Evolutionary conservation across 2,888 invertebrate genomes (phyloP), one percentile per base, ranked within the genome.

Genomic region (Ennomos erosarius): DNA sequence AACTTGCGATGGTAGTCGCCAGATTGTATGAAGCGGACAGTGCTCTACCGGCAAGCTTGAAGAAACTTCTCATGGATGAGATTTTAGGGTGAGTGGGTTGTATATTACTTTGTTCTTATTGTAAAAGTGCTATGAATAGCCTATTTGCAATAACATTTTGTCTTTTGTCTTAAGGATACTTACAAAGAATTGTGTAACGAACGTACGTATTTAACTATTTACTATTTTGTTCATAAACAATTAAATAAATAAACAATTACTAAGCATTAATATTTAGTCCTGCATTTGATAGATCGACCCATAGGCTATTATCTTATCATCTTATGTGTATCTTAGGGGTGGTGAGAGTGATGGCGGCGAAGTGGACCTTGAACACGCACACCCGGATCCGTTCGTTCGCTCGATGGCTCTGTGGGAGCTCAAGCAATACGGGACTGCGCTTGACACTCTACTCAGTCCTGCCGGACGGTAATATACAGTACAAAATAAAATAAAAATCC

Each of bases 351-450:
- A 94, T 63, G 93, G 93, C 53, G 94, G 93, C n/a, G 95, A 95
- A 73, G 94, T 96, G 66, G 96, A 96, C 71, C 79, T 95, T 33
- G 94, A 95, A 10, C 94, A 93, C 61, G 96, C 96, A 0, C 97
- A 98, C 84, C 97, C 98, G 0, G 99, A 99, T 92, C 99, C 99
- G 0, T 99, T 99, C 89, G 93, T 99, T 12, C 95, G 99, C 3
- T 99, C 99, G 5, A 99, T 99, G 97, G 97, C 99, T 0, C 93
- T 98, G 42, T 99, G 99, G 99, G 96, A 98, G 67, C 89, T 99
- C 51, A 98, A 98, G 81, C 98, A 98, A 65, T 97, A 98, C 80
- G 96, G 96, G 12, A 95, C 95, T 1, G 96, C 99, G 34, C 92
- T 99, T 1, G 96, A 96, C 73, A 99, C 99, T 0, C 88, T 99